Percentiles rank a stretch among this genome's conserved stretches.
Evolutionary conservation across 1,140 invertebrate species (phyloP).

Genomic region (Leguminivora glycinivorella): DNA sequence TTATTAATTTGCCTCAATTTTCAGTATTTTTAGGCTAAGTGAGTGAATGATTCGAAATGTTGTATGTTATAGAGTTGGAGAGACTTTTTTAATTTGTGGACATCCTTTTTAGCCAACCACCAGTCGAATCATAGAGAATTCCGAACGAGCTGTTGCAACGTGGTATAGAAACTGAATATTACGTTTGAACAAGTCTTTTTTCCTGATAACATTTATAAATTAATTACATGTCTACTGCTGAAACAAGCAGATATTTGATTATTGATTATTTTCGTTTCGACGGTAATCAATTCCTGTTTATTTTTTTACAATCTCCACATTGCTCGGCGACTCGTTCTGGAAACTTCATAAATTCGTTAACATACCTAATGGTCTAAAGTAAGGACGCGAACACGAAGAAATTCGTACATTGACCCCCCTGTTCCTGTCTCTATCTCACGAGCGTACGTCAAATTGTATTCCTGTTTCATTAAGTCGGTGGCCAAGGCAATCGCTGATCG

Average conservation of each 20-base stretch:
- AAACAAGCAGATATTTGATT: too few relatives aligned
- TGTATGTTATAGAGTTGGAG: neutral
- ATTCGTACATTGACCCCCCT: too few relatives aligned
- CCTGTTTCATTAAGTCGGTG: too few relatives aligned
- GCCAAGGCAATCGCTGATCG: too few relatives aligned
- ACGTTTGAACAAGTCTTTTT: too few relatives aligned
- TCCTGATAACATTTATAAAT: too few relatives aligned
- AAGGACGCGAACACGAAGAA: too few relatives aligned
- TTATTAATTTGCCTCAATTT: neutral
- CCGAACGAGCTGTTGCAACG: neutral
- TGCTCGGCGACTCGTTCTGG: neutral
- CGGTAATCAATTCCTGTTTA: neutral
- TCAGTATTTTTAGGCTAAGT: neutral
- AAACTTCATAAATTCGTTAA: too few relatives aligned
- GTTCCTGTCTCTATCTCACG: too few relatives aligned
- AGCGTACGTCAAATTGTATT: too few relatives aligned
- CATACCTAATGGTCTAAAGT: too few relatives aligned
- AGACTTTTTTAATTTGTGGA: neutral
- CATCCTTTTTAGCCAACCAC: neutral
- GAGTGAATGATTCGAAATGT: constrained; percentile 6
- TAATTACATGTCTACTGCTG: too few relatives aligned
- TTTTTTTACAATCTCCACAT: neutral
- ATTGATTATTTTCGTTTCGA: neutral
- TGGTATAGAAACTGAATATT: neutral
- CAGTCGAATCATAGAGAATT: neutral